These are phyloP conservation scores for Podotricha telesiphe DNA, from an alignment of 2,888 invertebrate species.

Conservation along the genomic window DNA sequence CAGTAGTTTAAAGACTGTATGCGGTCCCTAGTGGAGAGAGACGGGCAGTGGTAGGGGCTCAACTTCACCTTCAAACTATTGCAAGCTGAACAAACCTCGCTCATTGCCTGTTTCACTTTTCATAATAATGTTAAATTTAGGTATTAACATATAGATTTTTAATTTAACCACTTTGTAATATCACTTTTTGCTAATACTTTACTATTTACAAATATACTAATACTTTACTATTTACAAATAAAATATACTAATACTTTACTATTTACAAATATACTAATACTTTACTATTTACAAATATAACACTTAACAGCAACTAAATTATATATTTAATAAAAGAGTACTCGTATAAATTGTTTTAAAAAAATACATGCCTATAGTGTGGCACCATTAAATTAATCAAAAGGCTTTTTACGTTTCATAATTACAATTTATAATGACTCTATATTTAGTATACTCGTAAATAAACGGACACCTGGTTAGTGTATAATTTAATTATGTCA, in stretches of 20 bases:
- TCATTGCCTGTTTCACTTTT: constrained; percentile 21
- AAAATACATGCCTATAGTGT: too few species aligned
- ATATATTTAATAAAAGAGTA: background rate
- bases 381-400: background rate
- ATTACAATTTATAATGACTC: constrained; percentile 13
- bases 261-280: too few species aligned
- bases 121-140: constrained; percentile 4
- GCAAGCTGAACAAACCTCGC: constrained; percentile 22
- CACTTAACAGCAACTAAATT: too few species aligned
- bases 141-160: background rate
- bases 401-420: background rate
- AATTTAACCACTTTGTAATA: too few species aligned
- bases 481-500: constrained; percentile 10
- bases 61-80: constrained; percentile 45
- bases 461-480: background rate
- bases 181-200: too few species aligned
- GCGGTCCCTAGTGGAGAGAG: constrained; percentile 43
- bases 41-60: constrained; percentile 48
- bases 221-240: too few species aligned
- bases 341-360: background rate
- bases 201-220: too few species aligned
- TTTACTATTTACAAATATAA: too few species aligned
- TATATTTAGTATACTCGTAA: background rate
- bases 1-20: constrained; percentile 50
- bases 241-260: too few species aligned